These are phyloP conservation scores for Mus pahari DNA, from an alignment of 2,113 vertebrate genomes.

Conservation along the genomic window DNA sequence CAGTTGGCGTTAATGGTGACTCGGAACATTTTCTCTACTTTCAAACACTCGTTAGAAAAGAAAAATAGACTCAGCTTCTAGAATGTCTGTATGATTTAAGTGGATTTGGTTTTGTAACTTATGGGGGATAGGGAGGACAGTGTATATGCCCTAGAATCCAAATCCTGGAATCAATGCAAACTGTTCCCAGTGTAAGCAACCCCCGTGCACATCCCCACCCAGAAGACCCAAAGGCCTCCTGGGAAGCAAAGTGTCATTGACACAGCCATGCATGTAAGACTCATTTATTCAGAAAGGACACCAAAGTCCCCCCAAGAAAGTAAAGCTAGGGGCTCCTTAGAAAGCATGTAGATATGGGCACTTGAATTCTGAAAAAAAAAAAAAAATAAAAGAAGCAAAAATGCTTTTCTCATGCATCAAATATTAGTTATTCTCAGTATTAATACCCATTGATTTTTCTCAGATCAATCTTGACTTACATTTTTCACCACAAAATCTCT, in stretches of 20 bases:
- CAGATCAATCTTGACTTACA: slow-evolving; percentile 84
- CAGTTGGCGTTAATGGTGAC: neutral
- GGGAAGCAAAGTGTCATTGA: neutral
- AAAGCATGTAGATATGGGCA: neutral
- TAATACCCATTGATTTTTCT: neutral
- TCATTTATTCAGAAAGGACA: neutral
- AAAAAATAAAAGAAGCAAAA: neutral
- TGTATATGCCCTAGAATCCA: neutral
- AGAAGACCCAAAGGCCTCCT: neutral
- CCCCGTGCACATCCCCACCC: neutral
- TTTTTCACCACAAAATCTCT: slow-evolving; percentile 94
- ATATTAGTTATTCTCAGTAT: neutral
- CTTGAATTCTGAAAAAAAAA: neutral
- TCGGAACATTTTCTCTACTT: neutral
- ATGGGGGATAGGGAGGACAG: neutral
- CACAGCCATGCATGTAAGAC: neutral
- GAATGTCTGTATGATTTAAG: neutral
- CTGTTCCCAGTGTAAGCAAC: neutral
- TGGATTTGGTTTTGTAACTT: neutral
- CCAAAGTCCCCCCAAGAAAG: neutral
- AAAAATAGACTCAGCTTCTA: neutral
- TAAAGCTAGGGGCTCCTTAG: neutral
- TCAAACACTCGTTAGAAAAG: neutral
- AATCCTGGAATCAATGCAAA: neutral
- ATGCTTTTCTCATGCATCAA: neutral